A percentile compares a stretch with the other conserved stretches of the same genome.
Conservation (phyloP, 2,113 vertebrate species). For the Elephantulus edwardii region DNA sequence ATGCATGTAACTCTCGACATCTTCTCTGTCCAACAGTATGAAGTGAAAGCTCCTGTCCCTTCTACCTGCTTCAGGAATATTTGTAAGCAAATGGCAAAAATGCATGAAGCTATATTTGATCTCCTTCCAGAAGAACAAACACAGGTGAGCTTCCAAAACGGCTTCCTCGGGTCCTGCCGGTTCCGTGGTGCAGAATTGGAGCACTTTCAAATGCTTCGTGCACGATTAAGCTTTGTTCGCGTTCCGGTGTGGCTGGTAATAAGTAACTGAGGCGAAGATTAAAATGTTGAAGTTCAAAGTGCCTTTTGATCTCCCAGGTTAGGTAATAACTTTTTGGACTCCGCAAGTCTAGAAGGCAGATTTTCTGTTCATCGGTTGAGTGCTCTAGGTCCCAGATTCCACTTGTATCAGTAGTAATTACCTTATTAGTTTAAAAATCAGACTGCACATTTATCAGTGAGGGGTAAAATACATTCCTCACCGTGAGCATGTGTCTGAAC, state of each 20-base stretch:
- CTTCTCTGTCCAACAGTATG: constrained; percentile 88
- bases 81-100: constrained; percentile 98
- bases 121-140: constrained; percentile 96
- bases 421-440: constrained; percentile 44
- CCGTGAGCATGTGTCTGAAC: constrained; percentile 12
- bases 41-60: constrained; percentile 98
- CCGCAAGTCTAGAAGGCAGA: constrained; percentile 25
- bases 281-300: constrained; percentile 60
- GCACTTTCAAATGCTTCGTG: constrained; percentile 17
- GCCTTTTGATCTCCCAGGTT: background rate
- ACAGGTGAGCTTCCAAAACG: constrained; percentile 85
- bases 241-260: background rate
- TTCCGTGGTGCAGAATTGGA: no score
- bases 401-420: background rate
- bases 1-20: constrained; percentile 34
- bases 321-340: constrained; percentile 23
- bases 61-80: constrained; percentile 96
- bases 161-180: background rate
- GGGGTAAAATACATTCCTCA: constrained; percentile 6
- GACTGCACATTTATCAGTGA: constrained; percentile 23
- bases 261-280: background rate
- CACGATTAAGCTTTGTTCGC: constrained; percentile 11
- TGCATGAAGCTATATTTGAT: constrained; percentile 97
- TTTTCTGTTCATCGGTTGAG: constrained; percentile 16
- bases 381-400: constrained; percentile 3